Evolutionary conservation across 1,140 invertebrate species (phyloP).

Genomic region (Orchesella cincta): DNA sequence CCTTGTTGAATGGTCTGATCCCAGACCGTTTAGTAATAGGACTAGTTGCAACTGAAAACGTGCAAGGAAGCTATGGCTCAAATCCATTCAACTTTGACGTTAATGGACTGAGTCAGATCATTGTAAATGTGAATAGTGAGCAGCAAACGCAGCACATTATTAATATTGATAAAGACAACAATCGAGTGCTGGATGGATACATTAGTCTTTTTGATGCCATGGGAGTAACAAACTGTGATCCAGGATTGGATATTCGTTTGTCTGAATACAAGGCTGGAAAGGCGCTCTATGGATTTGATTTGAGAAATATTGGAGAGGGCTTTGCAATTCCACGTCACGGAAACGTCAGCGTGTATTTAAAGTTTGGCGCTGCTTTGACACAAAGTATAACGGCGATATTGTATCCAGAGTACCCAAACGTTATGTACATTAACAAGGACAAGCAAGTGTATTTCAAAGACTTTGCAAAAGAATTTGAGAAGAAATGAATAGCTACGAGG

Average conservation of each 20-base stretch:
- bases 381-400: background rate
- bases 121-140: background rate
- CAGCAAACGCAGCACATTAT: background rate
- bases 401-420: background rate
- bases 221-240: background rate
- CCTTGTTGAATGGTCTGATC: background rate
- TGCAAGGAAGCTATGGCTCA: background rate
- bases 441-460: background rate
- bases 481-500: background rate
- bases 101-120: background rate
- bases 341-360: background rate
- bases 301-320: background rate
- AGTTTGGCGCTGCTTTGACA: background rate
- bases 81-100: background rate
- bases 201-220: background rate
- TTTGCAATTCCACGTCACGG: background rate
- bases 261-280: background rate
- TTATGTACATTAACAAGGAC: background rate
- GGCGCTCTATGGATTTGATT: background rate
- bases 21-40: background rate
- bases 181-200: background rate
- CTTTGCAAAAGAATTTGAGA: background rate
- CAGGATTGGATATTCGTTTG: background rate
- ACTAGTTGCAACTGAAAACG: background rate
- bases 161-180: background rate